Base-by-base conservation (phyloP, 2,797 vertebrate species). In the Pteronotus mesoamericanus region DNA sequence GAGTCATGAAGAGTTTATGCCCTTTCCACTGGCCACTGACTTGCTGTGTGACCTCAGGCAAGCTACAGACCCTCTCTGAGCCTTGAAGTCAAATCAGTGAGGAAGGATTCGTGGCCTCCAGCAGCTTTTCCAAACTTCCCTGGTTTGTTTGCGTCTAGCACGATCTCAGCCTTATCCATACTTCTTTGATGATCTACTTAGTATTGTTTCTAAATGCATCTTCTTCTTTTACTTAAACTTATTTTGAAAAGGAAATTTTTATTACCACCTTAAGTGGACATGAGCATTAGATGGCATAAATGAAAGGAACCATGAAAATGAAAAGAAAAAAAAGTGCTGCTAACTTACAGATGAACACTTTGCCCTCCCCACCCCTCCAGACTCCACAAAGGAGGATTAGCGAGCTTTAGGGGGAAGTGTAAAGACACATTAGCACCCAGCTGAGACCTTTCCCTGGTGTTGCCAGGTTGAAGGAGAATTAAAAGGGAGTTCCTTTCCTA, bases 1-100 rank as follows among this genome's bases (percentile, higher is more conserved):
- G 22, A n/a, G 34, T 48, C 61, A 46, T 15, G 9, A 51, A 46
- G 64, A 46, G 26, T 32, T 12, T 14, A 29, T 37, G 34, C 46
- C 39, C 18, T 51, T 12, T 39, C 59, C 74, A 16, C 6, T 8
- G 2, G 37, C 19, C 10, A 2, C 1, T 0, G 2, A 32, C 34
- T 79, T 90, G 55, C 66, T 74, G n/a, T 83, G 78, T 91, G 83
- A 48, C 55, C 48, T 77, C 2, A 15, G 55, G 32, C 32, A 48
- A 96, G 75, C 19, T 1, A 1, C 59, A 64, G 59, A n/a, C 59
- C 59, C 59, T 64, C 59, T 64, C 59, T n/a, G 72, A 51, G 37
- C 82, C 61, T 55, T 42, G 12, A n/a, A 21, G 26, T 66, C n/a
- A 74, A 78, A 68, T 34, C 29, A 39, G 3, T 0, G 21, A 69